Base-by-base conservation (phyloP, 2,113 vertebrate species). In the Zapus hudsonius region DNA sequence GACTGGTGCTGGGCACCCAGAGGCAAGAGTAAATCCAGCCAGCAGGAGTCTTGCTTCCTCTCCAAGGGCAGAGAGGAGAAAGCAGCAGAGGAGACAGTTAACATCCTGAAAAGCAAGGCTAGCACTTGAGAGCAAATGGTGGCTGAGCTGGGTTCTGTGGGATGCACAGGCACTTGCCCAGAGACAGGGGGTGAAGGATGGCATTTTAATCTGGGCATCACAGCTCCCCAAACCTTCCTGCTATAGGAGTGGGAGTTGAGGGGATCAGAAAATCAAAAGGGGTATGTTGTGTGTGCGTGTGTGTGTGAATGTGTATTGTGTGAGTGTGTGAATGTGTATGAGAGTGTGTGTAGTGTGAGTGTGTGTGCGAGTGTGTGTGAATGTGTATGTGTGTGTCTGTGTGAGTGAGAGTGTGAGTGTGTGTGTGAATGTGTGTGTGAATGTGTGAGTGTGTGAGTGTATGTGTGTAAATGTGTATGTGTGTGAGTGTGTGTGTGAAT, bases 21-120 rank as follows among this genome's bases (percentile, higher is more conserved):
- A 29, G 33, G 12, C 1, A 31, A 33, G 10, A 8, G 0, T 0
- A 16, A 40, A 38, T 44, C n/a, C 3, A 0, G 11, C 1, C 1
- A 1, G 31, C 1, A 23, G 4, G 3, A 12, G 2, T 9, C 52
- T 82, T 31, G 22, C 7, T 47, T 23, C 27, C 17, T 1, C 31
- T 1, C 31, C 44, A 17, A 52, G 27, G 63, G 3, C 25, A 1
- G 64, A 66, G 10, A 59, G 23, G 20, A 17, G 7, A 1, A 66
- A 29, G 7, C 7, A 4, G 20, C 31, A 19, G 38, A 7, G 13
- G 23, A 5, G 3, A 3, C 0, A 16, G 13, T n/a, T 7, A 5
- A 1, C 1, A 13, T 0, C 27, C 27, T 11, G 61, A 38, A 17
- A 0, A 47, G 44, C 20, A 33, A 27, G 55, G 11, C 12, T 0